Percentiles rank a stretch among this genome's conserved stretches.
These are phyloP conservation scores for Acanthopleura granulata DNA, from an alignment of 2,888 invertebrate species.

Conservation along the genomic window DNA sequence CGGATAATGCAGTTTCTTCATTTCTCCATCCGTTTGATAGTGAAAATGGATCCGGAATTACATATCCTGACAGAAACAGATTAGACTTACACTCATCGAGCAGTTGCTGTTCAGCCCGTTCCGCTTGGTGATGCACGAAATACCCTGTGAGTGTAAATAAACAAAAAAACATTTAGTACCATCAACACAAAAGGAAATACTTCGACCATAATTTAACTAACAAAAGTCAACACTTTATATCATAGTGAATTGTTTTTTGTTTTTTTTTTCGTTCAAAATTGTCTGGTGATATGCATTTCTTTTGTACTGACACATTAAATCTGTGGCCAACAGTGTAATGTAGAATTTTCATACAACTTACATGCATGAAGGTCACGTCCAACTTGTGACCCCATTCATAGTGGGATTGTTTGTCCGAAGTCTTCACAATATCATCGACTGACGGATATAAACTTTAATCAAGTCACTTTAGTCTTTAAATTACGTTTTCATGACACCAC, in stretches of 20 bases:
- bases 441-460: not conserved
- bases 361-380: too few relatives aligned
- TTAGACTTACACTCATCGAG: slow-evolving; percentile 27
- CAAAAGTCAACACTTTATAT: too few relatives aligned
- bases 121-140: slow-evolving; percentile 25
- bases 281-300: too few relatives aligned
- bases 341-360: too few relatives aligned
- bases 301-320: too few relatives aligned
- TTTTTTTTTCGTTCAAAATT: too few relatives aligned
- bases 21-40: slow-evolving; percentile 27
- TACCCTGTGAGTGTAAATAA: slow-evolving; percentile 23
- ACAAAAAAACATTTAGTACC: not conserved
- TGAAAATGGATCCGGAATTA: slow-evolving; percentile 31
- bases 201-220: too few relatives aligned
- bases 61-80: slow-evolving; percentile 14
- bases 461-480: too few relatives aligned
- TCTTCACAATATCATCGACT: not conserved
- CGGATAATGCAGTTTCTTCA: slow-evolving; percentile 26
- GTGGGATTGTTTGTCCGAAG: too few relatives aligned
- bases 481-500: not conserved
- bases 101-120: slow-evolving; percentile 21
- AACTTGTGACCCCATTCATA: too few relatives aligned
- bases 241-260: too few relatives aligned
- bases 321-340: too few relatives aligned
- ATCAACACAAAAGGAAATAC: not conserved